Evolutionary conservation across 2,113 vertebrate species (phyloP), one percentile per base, ranked within the genome.

Genomic region (Cathartes aura): DNA sequence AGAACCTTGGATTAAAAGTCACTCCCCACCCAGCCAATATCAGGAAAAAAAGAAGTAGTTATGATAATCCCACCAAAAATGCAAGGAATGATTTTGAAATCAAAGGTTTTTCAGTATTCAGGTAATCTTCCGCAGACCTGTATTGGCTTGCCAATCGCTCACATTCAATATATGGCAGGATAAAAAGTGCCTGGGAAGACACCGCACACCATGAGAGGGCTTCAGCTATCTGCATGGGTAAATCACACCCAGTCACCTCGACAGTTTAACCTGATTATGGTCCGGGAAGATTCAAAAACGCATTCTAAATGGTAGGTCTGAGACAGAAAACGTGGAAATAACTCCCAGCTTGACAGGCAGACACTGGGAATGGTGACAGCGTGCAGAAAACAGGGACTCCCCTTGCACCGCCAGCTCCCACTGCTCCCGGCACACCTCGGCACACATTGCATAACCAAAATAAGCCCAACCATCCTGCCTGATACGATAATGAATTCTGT

Each of bases 401-500:
- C 7, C 38, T 52, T 2, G 52, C 68, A 38, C 23, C 1, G 5
- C 23, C 71, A 43, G 83, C 91, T 89, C 56, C 32, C 82, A 53
- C 67, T 42, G 63, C 72, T 92, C 89, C 30, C 5, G 1, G 45
- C n/a, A 26, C 75, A 47, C 67, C 53, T 73, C 29, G 1, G 70
- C 73, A 66, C 73, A 55, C 47, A 45, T 91, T 95, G 82, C 90
- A 68, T 92, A 96, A 96, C 92, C 68, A 64, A 82, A 95, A n/a
- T 80, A 93, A 94, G 42, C 82, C 53, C 71, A 74, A 64, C 84
- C 76, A 87, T 94, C 94, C 87, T 30, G 73, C 73, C 88, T 76
- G 90, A 96, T 86, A 86, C 8, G 42, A 80, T 93, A 88, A 97
- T 89, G 78, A 92, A 58, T 38, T 72, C 88, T 92, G 93, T 88